These are phyloP conservation scores for Oenanthe melanoleuca DNA, from an alignment of 2,113 vertebrate species.

Conservation along the genomic window DNA sequence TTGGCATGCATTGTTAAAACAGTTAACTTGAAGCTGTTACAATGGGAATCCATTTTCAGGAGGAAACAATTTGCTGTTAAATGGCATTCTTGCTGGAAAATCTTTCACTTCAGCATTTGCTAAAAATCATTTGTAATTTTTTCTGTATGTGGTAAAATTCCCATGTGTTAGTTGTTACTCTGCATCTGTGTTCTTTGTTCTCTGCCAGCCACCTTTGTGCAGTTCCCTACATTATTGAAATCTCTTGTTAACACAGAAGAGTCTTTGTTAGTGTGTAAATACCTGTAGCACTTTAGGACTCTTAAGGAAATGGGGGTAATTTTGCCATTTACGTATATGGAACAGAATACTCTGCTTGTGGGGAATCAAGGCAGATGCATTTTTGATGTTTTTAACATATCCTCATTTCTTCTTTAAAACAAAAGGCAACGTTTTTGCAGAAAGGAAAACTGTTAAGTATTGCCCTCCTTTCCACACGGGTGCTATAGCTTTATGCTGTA, in stretches of 20 bases:
- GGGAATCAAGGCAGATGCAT: not conserved
- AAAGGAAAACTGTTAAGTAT: not conserved
- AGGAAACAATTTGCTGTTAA: constrained; percentile 4
- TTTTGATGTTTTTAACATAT: not conserved
- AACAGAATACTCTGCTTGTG: not conserved
- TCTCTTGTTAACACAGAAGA: not conserved
- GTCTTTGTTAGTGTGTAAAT: not conserved
- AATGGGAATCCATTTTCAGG: not conserved
- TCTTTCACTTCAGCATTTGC: not conserved
- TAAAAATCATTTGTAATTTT: not conserved
- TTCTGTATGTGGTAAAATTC: constrained; percentile 15
- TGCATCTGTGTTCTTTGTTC: constrained; percentile 32
- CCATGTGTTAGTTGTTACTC: not conserved
- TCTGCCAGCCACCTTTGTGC: not conserved
- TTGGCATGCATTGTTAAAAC: not conserved
- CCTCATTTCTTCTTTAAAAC: not conserved
- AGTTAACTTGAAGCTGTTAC: not conserved
- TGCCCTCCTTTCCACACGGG: not conserved
- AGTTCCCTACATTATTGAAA: not conserved
- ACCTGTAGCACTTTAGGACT: not conserved
- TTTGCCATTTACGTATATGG: not conserved
- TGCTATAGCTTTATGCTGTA: not conserved
- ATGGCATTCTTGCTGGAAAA: not conserved
- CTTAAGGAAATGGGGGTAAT: not conserved
- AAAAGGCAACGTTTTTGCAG: not conserved